Evolutionary conservation across 2,113 vertebrate genomes (phyloP), one percentile per base, ranked within the genome.

Genomic region (Plotosus lineatus): DNA sequence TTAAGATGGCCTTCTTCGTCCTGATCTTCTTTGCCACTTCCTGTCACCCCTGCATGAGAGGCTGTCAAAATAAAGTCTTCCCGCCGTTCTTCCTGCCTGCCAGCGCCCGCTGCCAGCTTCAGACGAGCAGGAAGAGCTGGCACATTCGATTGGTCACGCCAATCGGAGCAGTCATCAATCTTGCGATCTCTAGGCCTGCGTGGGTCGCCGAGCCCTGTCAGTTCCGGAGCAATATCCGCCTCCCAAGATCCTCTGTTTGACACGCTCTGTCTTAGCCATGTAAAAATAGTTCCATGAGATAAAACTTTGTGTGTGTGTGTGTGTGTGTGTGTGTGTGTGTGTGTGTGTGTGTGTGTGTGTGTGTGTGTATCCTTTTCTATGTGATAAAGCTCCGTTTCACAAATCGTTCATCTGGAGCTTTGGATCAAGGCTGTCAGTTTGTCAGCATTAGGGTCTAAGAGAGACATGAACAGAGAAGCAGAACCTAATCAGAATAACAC

Each of bases 21-120:
- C 76, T 90, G 88, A 91, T 92, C 90, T 89, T 89, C 87, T 74
- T 87, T 89, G 91, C 89, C 90, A 77, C 88, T 88, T 90, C 88
- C 88, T 90, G 91, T 91, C 92, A 90, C 88, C 79, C 83, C 6
- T 83, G 87, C 86, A 88, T 84, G 90, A 79, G 89, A 80, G 89
- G 88, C 91, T 92, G 92, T 94, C 93, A 92, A 84, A 89, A 77
- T 82, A 84, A 28, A 80, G 75, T 88, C 86, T 78, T 69, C 77
- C 84, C 72, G 87, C 77, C 83, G 84, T 88, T 87, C 90, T 86
- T 61, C 65, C 33, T 28, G 86, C 88, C n/a, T 85, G 83, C 87
- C 77, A 88, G 87, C 85, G 66, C 89, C 90, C 86, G 88, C 23
- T 56, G 80, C 86, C 83, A 85, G 89, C 77, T 90, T 90, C 88